A percentile compares a stretch with the other conserved stretches of the same genome.
Conservation (phyloP, 2,888 invertebrate species). For the Oscheius myriophilus region DNA sequence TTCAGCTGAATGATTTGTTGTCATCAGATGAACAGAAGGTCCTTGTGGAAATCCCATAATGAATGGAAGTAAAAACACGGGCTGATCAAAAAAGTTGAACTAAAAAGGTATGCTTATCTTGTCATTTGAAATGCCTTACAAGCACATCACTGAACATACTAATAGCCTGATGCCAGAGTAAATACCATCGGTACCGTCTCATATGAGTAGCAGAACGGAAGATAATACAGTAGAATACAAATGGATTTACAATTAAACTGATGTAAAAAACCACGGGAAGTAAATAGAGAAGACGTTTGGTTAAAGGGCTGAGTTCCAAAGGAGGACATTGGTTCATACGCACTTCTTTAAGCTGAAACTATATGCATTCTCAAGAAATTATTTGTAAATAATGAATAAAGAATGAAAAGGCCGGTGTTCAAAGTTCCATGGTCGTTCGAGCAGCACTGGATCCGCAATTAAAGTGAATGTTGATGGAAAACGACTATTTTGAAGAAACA, state of each 20-base stretch:
- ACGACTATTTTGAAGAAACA: no score
- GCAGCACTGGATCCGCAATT: no score
- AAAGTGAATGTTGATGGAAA: no score
- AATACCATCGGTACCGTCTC: slow-evolving; percentile 1
- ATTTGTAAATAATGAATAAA: no score
- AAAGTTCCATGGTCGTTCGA: no score
- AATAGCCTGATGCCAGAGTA: background rate
- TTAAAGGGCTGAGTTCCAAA: no score
- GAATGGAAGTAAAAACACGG: background rate
- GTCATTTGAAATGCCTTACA: background rate
- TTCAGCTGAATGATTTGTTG: background rate
- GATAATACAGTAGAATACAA: background rate
- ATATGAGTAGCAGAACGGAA: background rate
- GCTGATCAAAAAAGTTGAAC: background rate
- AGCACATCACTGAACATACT: background rate
- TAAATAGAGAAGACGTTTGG: background rate
- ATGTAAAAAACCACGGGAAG: background rate
- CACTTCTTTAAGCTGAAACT: no score
- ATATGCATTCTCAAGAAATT: no score
- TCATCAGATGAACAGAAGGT: background rate
- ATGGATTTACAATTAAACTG: slow-evolving; percentile 2
- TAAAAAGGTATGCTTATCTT: background rate
- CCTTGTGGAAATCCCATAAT: background rate
- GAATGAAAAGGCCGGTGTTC: no score
- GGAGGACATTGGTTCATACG: no score